These are phyloP conservation scores for Spisula subtruncata DNA, from an alignment of 2,888 invertebrate species.

Conservation along the genomic window DNA sequence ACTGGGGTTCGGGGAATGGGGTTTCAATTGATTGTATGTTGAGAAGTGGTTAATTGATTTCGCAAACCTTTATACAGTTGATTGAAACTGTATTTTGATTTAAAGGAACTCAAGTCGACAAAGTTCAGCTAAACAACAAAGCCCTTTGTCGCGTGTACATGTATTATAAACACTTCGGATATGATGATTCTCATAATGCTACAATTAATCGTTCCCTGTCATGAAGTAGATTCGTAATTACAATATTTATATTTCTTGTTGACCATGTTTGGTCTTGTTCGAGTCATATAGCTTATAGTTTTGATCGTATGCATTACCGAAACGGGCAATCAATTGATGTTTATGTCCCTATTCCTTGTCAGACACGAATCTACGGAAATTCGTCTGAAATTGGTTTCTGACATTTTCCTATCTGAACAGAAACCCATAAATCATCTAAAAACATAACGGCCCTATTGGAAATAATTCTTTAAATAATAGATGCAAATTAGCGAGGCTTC, in stretches of 20 bases:
- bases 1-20: too few species aligned
- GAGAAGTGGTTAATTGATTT: too few species aligned
- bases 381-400: constrained; percentile 51
- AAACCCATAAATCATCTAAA: constrained; percentile 64
- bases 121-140: neutral
- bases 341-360: constrained; percentile 43
- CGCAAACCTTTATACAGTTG: too few species aligned
- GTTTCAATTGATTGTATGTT: too few species aligned
- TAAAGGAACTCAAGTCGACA: neutral
- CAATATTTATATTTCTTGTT: constrained; percentile 13
- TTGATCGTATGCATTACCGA: neutral
- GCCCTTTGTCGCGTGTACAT: neutral
- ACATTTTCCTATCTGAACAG: constrained; percentile 34
- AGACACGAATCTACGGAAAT: constrained; percentile 46
- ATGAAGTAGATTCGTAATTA: constrained; percentile 22
- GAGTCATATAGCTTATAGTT: neutral
- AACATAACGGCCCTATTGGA: constrained; percentile 58
- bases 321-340: constrained; percentile 20
- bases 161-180: neutral
- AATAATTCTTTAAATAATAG: constrained; percentile 68
- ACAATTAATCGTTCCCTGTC: neutral
- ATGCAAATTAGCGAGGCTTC: constrained; percentile 63
- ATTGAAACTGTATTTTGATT: too few species aligned
- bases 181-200: neutral
- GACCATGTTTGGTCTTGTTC: neutral